Base-by-base conservation (phyloP, 2,113 vertebrate genomes). In the Lampris megalopsis region DNA sequence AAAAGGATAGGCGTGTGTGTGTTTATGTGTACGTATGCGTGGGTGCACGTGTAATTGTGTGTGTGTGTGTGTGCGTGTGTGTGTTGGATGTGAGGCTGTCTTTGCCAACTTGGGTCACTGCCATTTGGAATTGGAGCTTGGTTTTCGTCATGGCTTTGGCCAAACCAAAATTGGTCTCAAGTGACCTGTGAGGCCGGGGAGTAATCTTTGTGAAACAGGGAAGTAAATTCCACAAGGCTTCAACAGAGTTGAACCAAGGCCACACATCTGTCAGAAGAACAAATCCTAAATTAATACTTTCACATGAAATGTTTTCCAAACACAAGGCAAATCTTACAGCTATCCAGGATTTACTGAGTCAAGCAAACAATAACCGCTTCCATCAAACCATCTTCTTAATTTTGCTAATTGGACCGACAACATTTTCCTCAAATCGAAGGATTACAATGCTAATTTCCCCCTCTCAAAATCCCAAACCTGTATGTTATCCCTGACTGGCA, bases 121-220 rank as follows among this genome's bases (percentile, higher is more conserved):
- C 84, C 86, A 89, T 89, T 71, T 92, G 87, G 84, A 89, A 71
- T 62, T 3, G 1, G 63, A 71, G 62, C 75, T 82, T 73, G 81
- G 73, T 90, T 91, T 91, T 83, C 54, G 52, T 91, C 86, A 83
- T 57, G 79, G 76, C 67, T 85, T 49, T 58, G 74, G 79, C 80
- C 88, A 91, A 93, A 91, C 84, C 84, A 89, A 92, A 92, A 92
- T 92, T 89, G 84, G 89, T 92, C 89, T 91, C 86, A 87, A 82
- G 74, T 78, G 87, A 90, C 89, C 88, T 70, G 79, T 48, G 82
- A 88, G 81, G 82, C 86, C 86, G 84, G 68, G 1, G 41, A 88
- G 73, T 73, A 74, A 89, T 92, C 88, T 90, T 83, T 81, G 84
- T 86, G 77, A 89, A 89, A 86, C 45, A 49, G 81, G 79, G 79